phyloP scores from a whole-genome alignment of 2,888 invertebrate species.

The Lycophotia porphyrea region DNA sequence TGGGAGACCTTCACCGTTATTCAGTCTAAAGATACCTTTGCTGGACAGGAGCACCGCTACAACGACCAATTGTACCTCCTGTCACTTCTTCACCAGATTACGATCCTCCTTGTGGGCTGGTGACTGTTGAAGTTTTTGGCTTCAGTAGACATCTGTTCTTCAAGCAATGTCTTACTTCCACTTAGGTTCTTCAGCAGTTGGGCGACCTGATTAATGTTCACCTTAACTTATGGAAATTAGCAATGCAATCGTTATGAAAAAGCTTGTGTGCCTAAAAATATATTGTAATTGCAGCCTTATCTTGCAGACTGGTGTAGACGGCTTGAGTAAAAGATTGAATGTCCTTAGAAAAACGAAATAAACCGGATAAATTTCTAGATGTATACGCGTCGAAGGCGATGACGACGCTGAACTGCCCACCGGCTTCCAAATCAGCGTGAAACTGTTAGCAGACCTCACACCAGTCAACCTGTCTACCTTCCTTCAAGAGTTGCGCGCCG shows the following conservation, averaged over 20 bases:
- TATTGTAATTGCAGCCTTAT: background rate
- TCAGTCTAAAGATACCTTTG: background rate
- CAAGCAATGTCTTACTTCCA: background rate
- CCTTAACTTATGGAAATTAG: background rate
- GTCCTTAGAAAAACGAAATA: background rate
- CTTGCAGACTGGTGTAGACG: background rate
- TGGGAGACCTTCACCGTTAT: background rate
- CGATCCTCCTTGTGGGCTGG: background rate
- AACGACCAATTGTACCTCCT: too few species aligned
- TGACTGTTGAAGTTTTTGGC: background rate
- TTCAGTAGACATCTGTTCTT: background rate
- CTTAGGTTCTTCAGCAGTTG: background rate
- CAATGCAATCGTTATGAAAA: background rate
- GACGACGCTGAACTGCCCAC: conserved; percentile 75
- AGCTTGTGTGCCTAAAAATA: background rate
- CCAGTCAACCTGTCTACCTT: conserved; percentile 76
- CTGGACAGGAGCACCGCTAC: background rate
- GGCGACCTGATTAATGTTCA: background rate
- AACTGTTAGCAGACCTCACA: conserved; percentile 83
- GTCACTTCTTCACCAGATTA: background rate
- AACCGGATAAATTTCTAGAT: conserved; percentile 74
- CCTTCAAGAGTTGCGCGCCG: conserved; percentile 78
- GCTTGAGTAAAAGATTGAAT: background rate
- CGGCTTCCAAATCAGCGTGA: conserved; percentile 89
- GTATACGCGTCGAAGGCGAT: conserved; percentile 88